Evolutionary conservation across 2,888 invertebrate species (phyloP).

Genomic region (Melieria crassipennis): DNA sequence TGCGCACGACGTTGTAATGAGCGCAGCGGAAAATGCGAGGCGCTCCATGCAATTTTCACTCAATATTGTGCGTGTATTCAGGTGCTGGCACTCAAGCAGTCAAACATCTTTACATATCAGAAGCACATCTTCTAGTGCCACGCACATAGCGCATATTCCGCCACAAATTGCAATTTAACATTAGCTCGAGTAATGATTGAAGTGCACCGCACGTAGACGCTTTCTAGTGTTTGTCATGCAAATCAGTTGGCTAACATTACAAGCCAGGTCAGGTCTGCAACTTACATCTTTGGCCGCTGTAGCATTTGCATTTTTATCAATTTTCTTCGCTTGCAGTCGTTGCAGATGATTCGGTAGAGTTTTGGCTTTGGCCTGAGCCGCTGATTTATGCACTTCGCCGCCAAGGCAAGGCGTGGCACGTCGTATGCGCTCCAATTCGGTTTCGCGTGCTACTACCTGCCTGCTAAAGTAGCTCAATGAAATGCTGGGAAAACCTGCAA

Average conservation of each 20-base stretch:
- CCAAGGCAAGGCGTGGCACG: slow-evolving; percentile 64
- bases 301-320: slow-evolving; percentile 59
- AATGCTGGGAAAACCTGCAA: slow-evolving; percentile 55
- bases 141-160: too few relatives aligned
- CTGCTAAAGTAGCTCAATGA: slow-evolving; percentile 75
- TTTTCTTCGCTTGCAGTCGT: slow-evolving; percentile 72
- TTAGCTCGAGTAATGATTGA: not conserved
- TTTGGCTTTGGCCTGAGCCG: slow-evolving; percentile 39
- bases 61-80: not conserved
- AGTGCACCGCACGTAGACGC: not conserved
- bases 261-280: slow-evolving; percentile 1
- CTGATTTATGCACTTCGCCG: slow-evolving; percentile 29
- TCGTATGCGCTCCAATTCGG: slow-evolving; percentile 81
- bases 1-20: too few relatives aligned
- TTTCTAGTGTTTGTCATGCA: not conserved
- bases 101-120: not conserved
- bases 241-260: not conserved
- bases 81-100: not conserved
- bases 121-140: not conserved
- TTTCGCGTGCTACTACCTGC: slow-evolving; percentile 84
- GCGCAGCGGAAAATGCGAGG: too few relatives aligned
- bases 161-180: too few relatives aligned
- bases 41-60: too few relatives aligned
- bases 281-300: slow-evolving; percentile 53
- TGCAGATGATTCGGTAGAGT: slow-evolving; percentile 77